Base-by-base conservation (phyloP, 2,888 invertebrate species). In the Eueremaeus valkanovi region DNA sequence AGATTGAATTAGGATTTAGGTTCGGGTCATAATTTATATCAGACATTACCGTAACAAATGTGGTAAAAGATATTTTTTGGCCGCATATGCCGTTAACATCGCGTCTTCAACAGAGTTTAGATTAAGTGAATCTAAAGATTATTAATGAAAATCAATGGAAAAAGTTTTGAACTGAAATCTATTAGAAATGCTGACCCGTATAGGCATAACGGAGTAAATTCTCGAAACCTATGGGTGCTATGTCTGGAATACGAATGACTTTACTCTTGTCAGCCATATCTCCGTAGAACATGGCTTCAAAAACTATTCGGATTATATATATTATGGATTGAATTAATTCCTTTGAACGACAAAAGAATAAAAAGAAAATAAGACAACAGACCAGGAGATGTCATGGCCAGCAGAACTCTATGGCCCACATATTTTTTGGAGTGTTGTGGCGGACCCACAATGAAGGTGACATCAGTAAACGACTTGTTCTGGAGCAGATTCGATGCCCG, bases 211-310 rank as follows among this genome's bases (percentile, higher is more conserved):
- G 79, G 24, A 80, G 73, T 3, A 80, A 74, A 75, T 80, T 80
- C 74, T 80, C 80, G 74, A 80, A 80, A 33, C 80, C 80, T 36
- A 79, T 79, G 40, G 80, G 80, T 16, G 80, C 80, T 18, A 80
- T 70, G 66, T 80, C 80, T 21, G 80, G 79, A 27, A 80, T 80
- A 24, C 80, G 78, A 68, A 80, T 80, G 45, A 80, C 80, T 78
- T 80, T 80, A n/a, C 78, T 79, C 66, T 80, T 80, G 77, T 80
- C 80, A 31, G 80, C 80, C 80, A 80, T 80, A 73, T 80, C 80
- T 13, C 80, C 80, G 63, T 80, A 80, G 63, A 80, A 80, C 80
- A 80, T 80, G 73, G 80, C 78, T 72, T 80, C 80, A 75, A 80
- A 80, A 49, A 80, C 80, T 16, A 78, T 77, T n/a, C n/a, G n/a